Percentiles rank a stretch among this genome's conserved stretches.
Conservation (phyloP, 1,140 invertebrate genomes). For the Sitobion miscanthi region DNA sequence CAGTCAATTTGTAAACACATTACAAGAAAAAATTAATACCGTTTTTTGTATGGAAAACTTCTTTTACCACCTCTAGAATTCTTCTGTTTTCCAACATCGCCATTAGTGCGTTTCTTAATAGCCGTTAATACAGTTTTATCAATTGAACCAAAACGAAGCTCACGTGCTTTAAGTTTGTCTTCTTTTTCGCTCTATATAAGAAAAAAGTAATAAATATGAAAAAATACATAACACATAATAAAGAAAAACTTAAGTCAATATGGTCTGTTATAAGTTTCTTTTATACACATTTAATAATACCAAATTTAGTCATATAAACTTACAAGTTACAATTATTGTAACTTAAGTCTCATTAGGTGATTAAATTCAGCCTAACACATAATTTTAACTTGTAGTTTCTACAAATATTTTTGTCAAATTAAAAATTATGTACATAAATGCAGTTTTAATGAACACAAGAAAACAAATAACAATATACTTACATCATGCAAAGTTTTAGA, state of each 20-base stretch:
- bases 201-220: background rate
- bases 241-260: background rate
- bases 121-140: constrained; percentile 49
- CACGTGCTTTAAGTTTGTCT: constrained; percentile 52
- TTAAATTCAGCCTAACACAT: background rate
- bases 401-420: no score
- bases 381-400: background rate
- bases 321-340: background rate
- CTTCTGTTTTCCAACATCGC: constrained; percentile 50
- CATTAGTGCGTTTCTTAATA: constrained; percentile 42
- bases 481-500: constrained; percentile 52
- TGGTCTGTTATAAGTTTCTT: background rate
- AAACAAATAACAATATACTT: background rate
- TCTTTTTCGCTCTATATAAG: constrained; percentile 46
- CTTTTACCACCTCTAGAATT: constrained; percentile 39
- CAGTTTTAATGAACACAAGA: background rate
- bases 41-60: constrained; percentile 42
- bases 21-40: constrained; percentile 49
- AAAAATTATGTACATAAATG: background rate
- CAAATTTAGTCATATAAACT: background rate
- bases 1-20: constrained; percentile 25
- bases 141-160: constrained; percentile 52
- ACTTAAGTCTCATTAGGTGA: background rate
- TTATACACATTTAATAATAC: background rate
- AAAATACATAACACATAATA: background rate